Conservation (phyloP, 2,797 vertebrate genomes). For the Aphelocoma californica region DNA sequence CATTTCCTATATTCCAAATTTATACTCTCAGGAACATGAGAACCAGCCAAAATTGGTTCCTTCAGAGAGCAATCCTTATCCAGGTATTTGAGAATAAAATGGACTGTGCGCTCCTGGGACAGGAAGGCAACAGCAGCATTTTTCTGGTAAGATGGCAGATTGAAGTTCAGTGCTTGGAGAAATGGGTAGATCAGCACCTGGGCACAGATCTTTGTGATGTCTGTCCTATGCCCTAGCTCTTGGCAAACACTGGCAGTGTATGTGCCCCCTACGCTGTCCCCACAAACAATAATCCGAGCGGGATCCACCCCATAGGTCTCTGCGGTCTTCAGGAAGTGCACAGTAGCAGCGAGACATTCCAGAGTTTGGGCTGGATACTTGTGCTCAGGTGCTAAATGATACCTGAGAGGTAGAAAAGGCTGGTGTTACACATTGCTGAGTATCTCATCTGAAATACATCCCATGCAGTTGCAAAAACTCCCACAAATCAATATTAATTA, state of each 20-base stretch:
- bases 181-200: conserved; percentile 27
- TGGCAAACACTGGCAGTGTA: neutral
- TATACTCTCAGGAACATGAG: neutral
- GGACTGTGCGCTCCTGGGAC: neutral
- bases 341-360: neutral
- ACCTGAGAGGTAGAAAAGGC: neutral
- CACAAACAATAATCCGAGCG: neutral
- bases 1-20: neutral
- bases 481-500: neutral
- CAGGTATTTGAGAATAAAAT: neutral
- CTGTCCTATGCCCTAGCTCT: neutral
- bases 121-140: neutral
- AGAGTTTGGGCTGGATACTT: neutral
- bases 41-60: neutral
- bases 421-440: neutral
- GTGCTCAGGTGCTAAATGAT: conserved; percentile 2
- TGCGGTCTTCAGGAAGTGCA: neutral
- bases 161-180: neutral
- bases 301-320: neutral
- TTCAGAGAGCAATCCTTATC: neutral
- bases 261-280: neutral
- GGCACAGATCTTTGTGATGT: neutral
- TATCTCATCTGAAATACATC: neutral
- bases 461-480: neutral
- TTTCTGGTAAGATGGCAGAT: conserved; percentile 41